Percentiles rank a stretch among this genome's conserved stretches.
Evolutionary conservation across 2,888 invertebrate genomes (phyloP).

Genomic region (Crossocerus cetratus): DNA sequence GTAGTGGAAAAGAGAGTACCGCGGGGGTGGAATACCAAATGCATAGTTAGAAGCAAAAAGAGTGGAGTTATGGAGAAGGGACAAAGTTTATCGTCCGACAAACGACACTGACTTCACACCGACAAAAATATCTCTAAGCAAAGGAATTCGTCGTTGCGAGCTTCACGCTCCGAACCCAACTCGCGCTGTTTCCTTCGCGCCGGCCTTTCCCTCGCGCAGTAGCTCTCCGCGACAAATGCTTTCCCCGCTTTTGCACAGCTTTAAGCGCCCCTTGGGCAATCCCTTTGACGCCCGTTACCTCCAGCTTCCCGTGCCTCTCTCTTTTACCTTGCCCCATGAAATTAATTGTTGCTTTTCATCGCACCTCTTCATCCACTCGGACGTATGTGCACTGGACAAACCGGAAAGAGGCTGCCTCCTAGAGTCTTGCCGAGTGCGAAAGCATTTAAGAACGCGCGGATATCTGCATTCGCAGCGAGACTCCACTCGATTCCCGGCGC

Average conservation of each 20-base stretch:
- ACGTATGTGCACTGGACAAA: too few relatives aligned
- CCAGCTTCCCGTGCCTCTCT: slow-evolving; percentile 3
- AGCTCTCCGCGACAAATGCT: slow-evolving; percentile 30
- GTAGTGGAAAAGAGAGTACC: not conserved
- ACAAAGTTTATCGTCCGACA: slow-evolving; percentile 50
- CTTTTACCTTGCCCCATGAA: not conserved
- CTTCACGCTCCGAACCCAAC: not conserved
- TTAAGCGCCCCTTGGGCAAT: slow-evolving; percentile 37
- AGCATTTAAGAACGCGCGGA: too few relatives aligned
- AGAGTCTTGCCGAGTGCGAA: too few relatives aligned
- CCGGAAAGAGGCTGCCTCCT: too few relatives aligned
- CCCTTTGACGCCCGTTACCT: slow-evolving; percentile 44
- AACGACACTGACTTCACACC: slow-evolving; percentile 43
- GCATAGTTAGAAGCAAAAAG: slow-evolving; percentile 15
- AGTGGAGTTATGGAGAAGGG: slow-evolving; percentile 11
- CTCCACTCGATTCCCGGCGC: too few relatives aligned
- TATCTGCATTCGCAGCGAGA: too few relatives aligned
- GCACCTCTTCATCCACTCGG: too few relatives aligned
- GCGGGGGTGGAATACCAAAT: slow-evolving; percentile 29
- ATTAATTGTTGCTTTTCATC: not conserved
- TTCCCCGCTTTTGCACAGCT: slow-evolving; percentile 33
- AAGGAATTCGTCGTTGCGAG: slow-evolving; percentile 45
- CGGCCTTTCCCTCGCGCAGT: not conserved
- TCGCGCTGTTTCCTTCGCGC: slow-evolving; percentile 2
- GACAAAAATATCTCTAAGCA: slow-evolving; percentile 51